Conservation (phyloP, 2,113 vertebrate species). For the Aspiorhynchus laticeps region DNA sequence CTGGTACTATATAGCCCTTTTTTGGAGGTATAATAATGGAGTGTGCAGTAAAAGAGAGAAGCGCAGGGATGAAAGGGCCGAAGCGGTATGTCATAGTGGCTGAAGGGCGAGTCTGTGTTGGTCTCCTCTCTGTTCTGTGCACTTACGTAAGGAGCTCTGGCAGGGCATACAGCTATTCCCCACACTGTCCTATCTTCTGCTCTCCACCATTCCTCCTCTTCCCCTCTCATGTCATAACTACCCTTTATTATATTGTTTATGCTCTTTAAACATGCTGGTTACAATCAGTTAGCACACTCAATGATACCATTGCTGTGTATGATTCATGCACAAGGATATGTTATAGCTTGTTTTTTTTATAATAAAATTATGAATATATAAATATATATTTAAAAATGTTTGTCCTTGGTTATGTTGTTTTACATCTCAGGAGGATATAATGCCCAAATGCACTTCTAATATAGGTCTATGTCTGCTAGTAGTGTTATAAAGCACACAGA, state of each 20-base stretch:
- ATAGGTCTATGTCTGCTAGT: background rate
- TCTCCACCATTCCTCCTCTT: background rate
- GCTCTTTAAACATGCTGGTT: background rate
- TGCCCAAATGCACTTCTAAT: background rate
- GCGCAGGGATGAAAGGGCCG: background rate
- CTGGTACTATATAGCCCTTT: background rate
- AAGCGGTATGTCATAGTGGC: constrained; percentile 51
- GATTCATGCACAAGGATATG: background rate
- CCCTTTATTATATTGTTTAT: background rate
- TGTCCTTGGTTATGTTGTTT: background rate
- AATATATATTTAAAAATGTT: background rate
- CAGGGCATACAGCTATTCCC: constrained; percentile 4
- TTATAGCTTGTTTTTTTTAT: background rate
- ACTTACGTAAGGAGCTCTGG: constrained; percentile 6
- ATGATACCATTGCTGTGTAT: background rate
- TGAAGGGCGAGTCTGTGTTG: constrained; percentile 44
- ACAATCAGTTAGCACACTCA: background rate
- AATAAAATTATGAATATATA: background rate
- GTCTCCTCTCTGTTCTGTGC: background rate
- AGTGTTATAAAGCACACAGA: background rate
- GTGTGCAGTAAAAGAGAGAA: constrained; percentile 5
- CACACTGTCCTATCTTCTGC: background rate
- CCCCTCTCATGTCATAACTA: background rate
- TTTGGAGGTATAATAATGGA: background rate
- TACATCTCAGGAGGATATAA: background rate